Conservation (phyloP, 37 sponge, comb jelly and placozoan genomes). For the Tethya wilhelma region DNA sequence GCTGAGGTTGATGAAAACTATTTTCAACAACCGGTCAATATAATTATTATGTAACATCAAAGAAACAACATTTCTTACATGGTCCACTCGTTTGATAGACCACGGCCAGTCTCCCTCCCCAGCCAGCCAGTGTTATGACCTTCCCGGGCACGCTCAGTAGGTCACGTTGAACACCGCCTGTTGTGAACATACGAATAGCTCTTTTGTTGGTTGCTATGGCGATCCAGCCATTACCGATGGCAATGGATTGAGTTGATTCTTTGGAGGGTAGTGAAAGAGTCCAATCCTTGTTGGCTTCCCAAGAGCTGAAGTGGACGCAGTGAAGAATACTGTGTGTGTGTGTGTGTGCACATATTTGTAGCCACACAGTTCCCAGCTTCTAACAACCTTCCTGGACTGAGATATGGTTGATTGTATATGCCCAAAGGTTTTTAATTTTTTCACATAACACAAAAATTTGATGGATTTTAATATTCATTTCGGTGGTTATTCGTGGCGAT, state of each 20-base stretch:
- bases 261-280: constrained; percentile 54
- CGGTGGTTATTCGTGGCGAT: no score
- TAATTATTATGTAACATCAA: no score
- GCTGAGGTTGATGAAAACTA: not conserved
- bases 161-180: constrained; percentile 77
- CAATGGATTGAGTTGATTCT: constrained; percentile 38
- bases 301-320: constrained; percentile 69
- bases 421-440: no score
- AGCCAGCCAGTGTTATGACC: constrained; percentile 56
- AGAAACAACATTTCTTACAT: no score
- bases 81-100: constrained; percentile 59
- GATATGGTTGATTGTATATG: no score
- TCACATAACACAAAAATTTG: no score
- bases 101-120: constrained; percentile 44
- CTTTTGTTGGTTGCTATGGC: constrained; percentile 75
- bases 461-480: no score
- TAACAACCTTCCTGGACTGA: no score
- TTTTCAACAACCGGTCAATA: no score
- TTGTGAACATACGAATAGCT: constrained; percentile 54
- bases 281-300: constrained; percentile 79
- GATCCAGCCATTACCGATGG: constrained; percentile 73
- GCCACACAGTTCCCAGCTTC: no score
- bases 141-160: constrained; percentile 69
- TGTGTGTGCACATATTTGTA: no score
- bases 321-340: constrained; percentile 78